Base-by-base conservation (phyloP, 1,140 invertebrate species). In the Ericerus pela region DNA sequence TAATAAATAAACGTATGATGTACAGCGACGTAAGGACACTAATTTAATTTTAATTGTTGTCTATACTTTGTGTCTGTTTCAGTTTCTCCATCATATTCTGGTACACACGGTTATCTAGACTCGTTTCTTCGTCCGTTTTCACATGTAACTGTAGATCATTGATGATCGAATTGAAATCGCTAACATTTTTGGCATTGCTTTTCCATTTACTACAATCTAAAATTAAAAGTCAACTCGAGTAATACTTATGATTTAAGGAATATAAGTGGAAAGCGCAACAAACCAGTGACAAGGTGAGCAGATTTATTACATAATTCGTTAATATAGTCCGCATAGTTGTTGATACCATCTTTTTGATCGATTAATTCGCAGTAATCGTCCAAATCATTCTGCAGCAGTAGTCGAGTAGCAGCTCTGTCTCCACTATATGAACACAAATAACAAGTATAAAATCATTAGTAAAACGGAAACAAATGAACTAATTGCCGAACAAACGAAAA, bases 151-250 rank as follows among this genome's bases (percentile, higher is more conserved):
- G 8, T 8, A 33, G 30, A 33, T 33, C n/a, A 8, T 10, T 33
- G 6, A 41, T 10, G 20, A 16, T 41, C 14, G 14, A 18, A 41
- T 41, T 6, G n/a, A 41, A 41, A 12, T 41, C 20, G 14, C 20
- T 16, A n/a, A 33, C n/a, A 33, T 33, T 33, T 33, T 33, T 41
- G 14, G 14, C 6, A 16, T 16, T 41, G 5, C 37, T 41, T 14
- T 41, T 41, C 37, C 41, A 47, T 47, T 47, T 24, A 24, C 41
- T 22, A 47, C 41, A 24, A 47, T 47, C 41, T 47, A 22, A 16
- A 24, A 47, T 5, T 10, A 47, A 47, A 22, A 10, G 20, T 8
- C 14, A 8, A 33, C 8, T 10, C 30, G 8, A 33, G 8, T 10
- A 8, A 33, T n/a, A n/a, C 8, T n/a, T 10, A 33, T n/a, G 8